Evolutionary conservation across 2,888 invertebrate genomes (phyloP).

Genomic region (Drosophila nigricruria): DNA sequence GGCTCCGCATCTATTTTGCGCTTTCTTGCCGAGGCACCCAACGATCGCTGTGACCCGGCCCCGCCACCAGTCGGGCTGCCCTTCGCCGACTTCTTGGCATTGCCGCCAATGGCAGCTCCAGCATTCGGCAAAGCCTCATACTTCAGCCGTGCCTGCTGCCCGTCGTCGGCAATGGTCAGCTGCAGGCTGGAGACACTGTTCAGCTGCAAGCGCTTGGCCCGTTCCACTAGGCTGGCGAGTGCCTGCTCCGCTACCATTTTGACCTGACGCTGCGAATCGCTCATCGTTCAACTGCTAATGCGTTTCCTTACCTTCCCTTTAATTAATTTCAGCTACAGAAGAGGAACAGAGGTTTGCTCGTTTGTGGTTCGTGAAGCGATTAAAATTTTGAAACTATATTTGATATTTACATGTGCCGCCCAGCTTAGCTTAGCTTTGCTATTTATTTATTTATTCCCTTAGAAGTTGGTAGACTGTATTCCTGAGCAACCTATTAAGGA

Average conservation of each 20-base stretch:
- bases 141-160: not conserved
- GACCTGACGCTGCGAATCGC: slow-evolving; percentile 20
- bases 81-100: slow-evolving; percentile 1
- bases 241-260: slow-evolving; percentile 35
- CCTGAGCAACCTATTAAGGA: slow-evolving; percentile 13
- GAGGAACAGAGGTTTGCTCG: not conserved
- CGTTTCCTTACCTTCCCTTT: not conserved
- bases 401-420: slow-evolving; percentile 15
- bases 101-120: not conserved
- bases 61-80: not conserved
- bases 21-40: slow-evolving; percentile 5
- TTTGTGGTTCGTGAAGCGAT: not conserved
- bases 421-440: slow-evolving; percentile 4
- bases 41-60: not conserved
- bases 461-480: slow-evolving; percentile 32
- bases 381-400: slow-evolving; percentile 2
- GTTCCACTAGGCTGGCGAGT: slow-evolving; percentile 41
- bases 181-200: slow-evolving; percentile 20
- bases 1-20: slow-evolving; percentile 36
- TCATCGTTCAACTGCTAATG: slow-evolving; percentile 23
- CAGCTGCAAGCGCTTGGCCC: slow-evolving; percentile 49
- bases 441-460: slow-evolving; percentile 16
- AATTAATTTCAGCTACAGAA: not conserved
- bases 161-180: not conserved
- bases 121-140: no score